phyloP scores from a whole-genome alignment of 2,113 vertebrate genomes.

The Ctenodactylus gundi region DNA sequence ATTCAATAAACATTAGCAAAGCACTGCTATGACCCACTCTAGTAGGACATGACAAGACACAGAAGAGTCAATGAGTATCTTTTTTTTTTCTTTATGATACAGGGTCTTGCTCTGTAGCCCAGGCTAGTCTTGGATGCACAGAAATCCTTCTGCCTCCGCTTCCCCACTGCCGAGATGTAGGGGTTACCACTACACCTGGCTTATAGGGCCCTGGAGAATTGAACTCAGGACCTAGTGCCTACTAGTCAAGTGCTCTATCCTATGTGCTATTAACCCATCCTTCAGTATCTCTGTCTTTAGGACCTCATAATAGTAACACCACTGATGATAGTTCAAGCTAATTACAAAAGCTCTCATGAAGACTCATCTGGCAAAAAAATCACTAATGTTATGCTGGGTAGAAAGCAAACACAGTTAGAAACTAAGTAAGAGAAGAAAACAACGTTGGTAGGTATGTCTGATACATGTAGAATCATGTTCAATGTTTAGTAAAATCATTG shows the following conservation, averaged over 20 bases:
- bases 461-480: background rate
- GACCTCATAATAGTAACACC: background rate
- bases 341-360: background rate
- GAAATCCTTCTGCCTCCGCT: no score
- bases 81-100: no score
- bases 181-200: no score
- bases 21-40: background rate
- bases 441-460: background rate
- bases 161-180: no score
- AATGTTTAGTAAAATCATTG: background rate
- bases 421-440: background rate
- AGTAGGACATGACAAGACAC: background rate
- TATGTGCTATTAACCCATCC: no score
- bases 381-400: background rate
- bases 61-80: no score
- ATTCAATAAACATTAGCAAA: background rate
- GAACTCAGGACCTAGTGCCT: no score
- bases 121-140: no score
- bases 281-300: background rate
- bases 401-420: background rate
- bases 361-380: background rate
- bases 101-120: no score
- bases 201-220: no score
- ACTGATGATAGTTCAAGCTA: background rate
- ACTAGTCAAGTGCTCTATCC: no score